A percentile compares a stretch with the other conserved stretches of the same genome.
Evolutionary conservation across 2,797 vertebrate species (phyloP).

Genomic region (Trachops cirrhosus): DNA sequence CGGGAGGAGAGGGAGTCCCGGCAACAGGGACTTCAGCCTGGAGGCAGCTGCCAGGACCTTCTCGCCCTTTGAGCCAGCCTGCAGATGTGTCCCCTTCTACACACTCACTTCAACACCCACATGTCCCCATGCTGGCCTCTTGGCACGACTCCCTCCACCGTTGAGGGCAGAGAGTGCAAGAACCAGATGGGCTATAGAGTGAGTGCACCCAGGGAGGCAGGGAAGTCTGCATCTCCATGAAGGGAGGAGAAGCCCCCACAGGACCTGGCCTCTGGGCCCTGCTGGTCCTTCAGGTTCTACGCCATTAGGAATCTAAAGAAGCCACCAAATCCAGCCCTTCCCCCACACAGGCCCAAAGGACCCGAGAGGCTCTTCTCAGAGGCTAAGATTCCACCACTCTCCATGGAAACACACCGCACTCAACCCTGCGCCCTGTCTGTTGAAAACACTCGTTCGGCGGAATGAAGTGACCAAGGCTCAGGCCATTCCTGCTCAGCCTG

Average conservation of each 20-base stretch:
- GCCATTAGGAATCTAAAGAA: not conserved
- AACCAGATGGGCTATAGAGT: not conserved
- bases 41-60: constrained; percentile 53
- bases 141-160: not conserved
- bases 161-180: not conserved
- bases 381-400: not conserved
- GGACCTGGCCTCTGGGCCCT: not conserved
- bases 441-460: not conserved
- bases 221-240: too few species aligned
- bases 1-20: constrained; percentile 58
- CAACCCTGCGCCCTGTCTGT: not conserved
- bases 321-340: not conserved
- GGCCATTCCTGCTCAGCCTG: not conserved
- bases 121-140: not conserved
- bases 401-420: not conserved
- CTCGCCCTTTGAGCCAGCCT: constrained; percentile 5
- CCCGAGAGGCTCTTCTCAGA: not conserved
- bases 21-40: constrained; percentile 61
- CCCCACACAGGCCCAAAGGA: not conserved
- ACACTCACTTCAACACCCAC: not conserved
- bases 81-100: not conserved
- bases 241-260: not conserved
- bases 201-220: not conserved
- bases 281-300: not conserved
- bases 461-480: not conserved